Evolutionary conservation across 1,140 invertebrate species (phyloP).

Genomic region (Bilobella aurantiaca): DNA sequence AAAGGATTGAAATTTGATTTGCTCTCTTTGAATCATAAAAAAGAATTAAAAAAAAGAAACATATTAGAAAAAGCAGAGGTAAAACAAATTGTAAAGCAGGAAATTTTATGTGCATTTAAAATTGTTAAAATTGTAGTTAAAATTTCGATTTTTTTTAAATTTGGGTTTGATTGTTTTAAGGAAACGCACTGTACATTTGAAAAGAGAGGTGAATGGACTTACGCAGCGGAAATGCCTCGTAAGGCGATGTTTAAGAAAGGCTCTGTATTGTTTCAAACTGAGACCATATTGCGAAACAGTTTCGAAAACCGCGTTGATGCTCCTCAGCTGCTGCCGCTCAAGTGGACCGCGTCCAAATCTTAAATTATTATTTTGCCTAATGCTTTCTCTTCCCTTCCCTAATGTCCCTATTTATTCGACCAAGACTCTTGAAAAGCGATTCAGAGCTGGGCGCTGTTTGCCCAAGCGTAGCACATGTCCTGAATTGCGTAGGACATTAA

Average conservation of each 20-base stretch:
- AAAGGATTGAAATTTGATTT: no score
- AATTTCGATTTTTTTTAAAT: no score
- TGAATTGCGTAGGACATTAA: neutral
- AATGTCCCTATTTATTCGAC: neutral
- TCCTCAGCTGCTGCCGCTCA: neutral
- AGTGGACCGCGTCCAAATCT: neutral
- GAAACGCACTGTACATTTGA: neutral
- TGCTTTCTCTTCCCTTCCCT: neutral
- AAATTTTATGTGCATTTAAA: no score
- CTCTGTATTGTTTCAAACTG: neutral
- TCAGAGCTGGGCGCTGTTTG: no score
- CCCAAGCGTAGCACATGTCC: no score
- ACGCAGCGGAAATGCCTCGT: neutral
- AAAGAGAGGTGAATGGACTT: neutral
- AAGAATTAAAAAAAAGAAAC: no score
- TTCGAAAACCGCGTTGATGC: neutral
- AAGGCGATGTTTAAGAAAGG: neutral
- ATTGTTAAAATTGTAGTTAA: no score
- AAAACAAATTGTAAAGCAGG: no score
- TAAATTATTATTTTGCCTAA: constrained; percentile 7
- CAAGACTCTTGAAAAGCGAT: neutral
- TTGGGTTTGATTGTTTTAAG: no score
- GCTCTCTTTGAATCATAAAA: no score
- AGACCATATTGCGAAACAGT: neutral
- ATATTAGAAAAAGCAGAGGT: no score